phyloP scores from a whole-genome alignment of 2,797 vertebrate genomes.

The Moxostoma hubbsi region DNA sequence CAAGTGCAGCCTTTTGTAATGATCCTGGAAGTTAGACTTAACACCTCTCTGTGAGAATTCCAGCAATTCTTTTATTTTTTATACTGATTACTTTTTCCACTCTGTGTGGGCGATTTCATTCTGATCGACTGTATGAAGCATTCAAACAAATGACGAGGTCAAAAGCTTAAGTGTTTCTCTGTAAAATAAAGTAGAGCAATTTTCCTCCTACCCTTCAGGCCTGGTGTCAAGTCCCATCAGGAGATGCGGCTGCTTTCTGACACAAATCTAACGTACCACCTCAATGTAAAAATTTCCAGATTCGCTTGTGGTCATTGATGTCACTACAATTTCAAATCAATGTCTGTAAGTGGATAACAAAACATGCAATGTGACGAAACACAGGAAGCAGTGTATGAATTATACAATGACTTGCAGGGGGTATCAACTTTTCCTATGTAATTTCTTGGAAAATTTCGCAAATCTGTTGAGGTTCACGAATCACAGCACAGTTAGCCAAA shows the following conservation, averaged over 20 bases:
- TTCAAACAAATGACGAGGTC: slow-evolving; percentile 49
- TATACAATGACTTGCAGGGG: too few relatives aligned
- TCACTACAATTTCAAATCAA: slow-evolving; percentile 77
- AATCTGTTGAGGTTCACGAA: too few relatives aligned
- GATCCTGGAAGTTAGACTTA: slow-evolving; percentile 33
- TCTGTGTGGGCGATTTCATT: slow-evolving; percentile 50
- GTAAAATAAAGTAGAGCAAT: slow-evolving; percentile 47
- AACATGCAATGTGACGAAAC: slow-evolving; percentile 31
- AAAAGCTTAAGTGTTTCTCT: slow-evolving; percentile 51
- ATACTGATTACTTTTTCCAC: slow-evolving; percentile 41
- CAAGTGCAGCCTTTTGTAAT: slow-evolving; percentile 33
- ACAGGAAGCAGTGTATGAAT: slow-evolving; percentile 55
- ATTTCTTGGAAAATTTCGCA: too few relatives aligned
- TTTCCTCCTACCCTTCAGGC: slow-evolving; percentile 59
- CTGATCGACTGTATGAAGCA: slow-evolving; percentile 38
- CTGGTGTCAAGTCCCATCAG: slow-evolving; percentile 75
- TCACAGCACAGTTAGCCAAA: too few relatives aligned
- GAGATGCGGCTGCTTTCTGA: slow-evolving; percentile 72
- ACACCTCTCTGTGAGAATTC: slow-evolving; percentile 17
- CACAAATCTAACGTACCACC: slow-evolving; percentile 72
- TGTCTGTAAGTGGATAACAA: slow-evolving; percentile 55
- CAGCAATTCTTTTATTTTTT: slow-evolving; percentile 45
- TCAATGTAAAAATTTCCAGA: slow-evolving; percentile 59
- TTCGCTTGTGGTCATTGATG: slow-evolving; percentile 72
- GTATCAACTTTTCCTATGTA: too few relatives aligned